phyloP scores from a whole-genome alignment of 2,888 invertebrate species.

The Lucinisca nassula region DNA sequence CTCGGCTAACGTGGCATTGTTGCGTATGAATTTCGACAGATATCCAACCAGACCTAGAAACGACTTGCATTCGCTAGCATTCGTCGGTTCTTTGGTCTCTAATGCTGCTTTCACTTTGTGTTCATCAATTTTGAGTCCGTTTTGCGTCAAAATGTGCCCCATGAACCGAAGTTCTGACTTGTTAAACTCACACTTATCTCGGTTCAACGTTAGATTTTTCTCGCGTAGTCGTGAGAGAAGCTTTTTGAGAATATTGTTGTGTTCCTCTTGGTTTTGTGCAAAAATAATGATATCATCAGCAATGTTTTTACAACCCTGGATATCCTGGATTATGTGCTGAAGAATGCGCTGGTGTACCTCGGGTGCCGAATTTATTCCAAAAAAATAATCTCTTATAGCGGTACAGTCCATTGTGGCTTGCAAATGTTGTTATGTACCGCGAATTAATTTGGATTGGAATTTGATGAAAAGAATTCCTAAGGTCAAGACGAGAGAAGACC shows the following conservation, averaged over 20 bases:
- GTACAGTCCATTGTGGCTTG: conserved; percentile 18
- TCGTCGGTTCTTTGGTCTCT: too few species aligned
- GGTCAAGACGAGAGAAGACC: conserved; percentile 19
- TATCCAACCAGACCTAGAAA: conserved; percentile 6
- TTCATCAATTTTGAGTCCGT: too few species aligned
- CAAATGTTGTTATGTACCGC: conserved; percentile 12
- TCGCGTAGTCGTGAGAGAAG: too few species aligned
- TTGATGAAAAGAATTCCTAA: conserved; percentile 8
- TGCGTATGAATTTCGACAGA: conserved; percentile 15
- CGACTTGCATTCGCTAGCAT: too few species aligned
- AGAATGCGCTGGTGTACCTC: conserved; percentile 18
- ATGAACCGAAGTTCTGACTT: too few species aligned
- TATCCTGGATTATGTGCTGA: conserved; percentile 11
- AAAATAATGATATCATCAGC: conserved; percentile 4
- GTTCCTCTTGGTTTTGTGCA: too few species aligned
- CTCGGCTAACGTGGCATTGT: too few species aligned
- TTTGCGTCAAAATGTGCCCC: too few species aligned
- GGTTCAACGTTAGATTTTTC: too few species aligned
- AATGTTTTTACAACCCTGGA: not conserved
- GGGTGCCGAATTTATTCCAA: conserved; percentile 45
- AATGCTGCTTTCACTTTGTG: too few species aligned
- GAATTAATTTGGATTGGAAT: not conserved
- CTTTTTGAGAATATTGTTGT: too few species aligned
- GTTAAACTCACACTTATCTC: too few species aligned
- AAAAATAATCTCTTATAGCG: conserved; percentile 17